Evolutionary conservation across 1,140 invertebrate genomes (phyloP).

Genomic region (Zaprionus nigranus): DNA sequence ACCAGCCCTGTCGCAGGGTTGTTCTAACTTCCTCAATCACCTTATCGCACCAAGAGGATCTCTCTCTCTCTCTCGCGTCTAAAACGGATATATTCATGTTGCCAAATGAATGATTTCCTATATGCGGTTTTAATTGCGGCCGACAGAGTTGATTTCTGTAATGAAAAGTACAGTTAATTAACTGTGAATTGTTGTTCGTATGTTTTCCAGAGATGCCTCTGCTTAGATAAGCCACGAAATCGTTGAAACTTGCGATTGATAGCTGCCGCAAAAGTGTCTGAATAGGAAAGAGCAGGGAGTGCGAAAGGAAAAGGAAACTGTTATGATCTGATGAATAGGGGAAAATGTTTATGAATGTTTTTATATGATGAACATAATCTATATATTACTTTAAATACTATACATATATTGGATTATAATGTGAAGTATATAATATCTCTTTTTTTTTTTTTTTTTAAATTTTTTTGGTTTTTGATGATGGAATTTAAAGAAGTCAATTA

Average conservation of each 20-base stretch:
- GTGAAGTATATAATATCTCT: too few relatives aligned
- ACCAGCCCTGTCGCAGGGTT: constrained; percentile 42
- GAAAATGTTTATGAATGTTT: not conserved
- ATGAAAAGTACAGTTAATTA: constrained; percentile 71
- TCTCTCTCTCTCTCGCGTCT: constrained; percentile 42
- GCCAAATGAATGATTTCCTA: constrained; percentile 75
- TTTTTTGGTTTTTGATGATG: too few relatives aligned
- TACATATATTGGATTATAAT: too few relatives aligned
- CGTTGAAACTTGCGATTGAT: constrained; percentile 51
- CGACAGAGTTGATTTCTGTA: constrained; percentile 32
- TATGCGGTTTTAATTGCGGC: constrained; percentile 79
- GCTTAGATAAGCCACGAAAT: constrained; percentile 56
- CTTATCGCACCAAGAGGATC: constrained; percentile 58
- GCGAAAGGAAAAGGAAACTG: not conserved
- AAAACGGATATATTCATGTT: constrained; percentile 48
- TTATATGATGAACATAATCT: too few relatives aligned
- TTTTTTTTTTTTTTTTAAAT: too few relatives aligned
- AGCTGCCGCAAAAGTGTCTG: not conserved
- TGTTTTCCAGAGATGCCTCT: constrained; percentile 47
- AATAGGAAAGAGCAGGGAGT: not conserved
- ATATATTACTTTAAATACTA: too few relatives aligned
- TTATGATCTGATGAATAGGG: not conserved
- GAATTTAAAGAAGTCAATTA: too few relatives aligned
- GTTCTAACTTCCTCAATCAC: constrained; percentile 56
- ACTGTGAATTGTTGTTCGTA: constrained; percentile 68